Conservation (phyloP, 2,797 vertebrate genomes). For the Sarcophilus harrisii region DNA sequence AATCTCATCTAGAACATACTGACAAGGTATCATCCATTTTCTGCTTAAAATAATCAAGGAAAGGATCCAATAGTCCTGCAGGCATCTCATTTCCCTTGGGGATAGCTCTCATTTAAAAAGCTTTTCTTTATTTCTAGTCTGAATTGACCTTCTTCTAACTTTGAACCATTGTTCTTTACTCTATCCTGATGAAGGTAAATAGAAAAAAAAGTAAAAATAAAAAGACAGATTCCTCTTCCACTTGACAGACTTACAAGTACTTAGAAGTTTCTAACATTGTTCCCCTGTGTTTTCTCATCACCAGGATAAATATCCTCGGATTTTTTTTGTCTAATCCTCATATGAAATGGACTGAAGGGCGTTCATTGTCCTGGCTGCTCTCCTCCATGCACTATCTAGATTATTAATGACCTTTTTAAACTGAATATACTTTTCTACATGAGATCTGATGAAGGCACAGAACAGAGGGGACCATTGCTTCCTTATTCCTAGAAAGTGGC, state of each 20-base stretch:
- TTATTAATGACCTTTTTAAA: background rate
- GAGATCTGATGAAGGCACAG: background rate
- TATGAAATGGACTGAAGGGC: background rate
- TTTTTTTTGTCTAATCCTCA: background rate
- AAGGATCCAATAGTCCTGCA: background rate
- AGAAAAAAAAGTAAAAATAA: background rate
- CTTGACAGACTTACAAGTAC: background rate
- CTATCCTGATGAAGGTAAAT: background rate
- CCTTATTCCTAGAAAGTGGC: background rate
- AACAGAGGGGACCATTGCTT: background rate
- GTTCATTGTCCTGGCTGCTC: background rate
- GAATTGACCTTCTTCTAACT: background rate
- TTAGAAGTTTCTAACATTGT: background rate
- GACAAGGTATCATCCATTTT: background rate
- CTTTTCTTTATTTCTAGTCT: background rate
- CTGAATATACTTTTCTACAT: background rate
- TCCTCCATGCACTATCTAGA: background rate
- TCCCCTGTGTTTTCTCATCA: background rate
- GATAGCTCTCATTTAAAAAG: background rate
- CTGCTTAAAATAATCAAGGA: background rate
- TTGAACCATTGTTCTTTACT: background rate
- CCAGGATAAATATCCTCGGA: background rate
- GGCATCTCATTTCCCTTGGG: background rate
- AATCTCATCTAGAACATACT: background rate
- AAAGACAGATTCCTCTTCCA: background rate